Percentiles rank a stretch among this genome's conserved stretches.
Evolutionary conservation across 1,140 invertebrate genomes (phyloP).

Genomic region (Pachyrhynchus sulphureomaculatus): DNA sequence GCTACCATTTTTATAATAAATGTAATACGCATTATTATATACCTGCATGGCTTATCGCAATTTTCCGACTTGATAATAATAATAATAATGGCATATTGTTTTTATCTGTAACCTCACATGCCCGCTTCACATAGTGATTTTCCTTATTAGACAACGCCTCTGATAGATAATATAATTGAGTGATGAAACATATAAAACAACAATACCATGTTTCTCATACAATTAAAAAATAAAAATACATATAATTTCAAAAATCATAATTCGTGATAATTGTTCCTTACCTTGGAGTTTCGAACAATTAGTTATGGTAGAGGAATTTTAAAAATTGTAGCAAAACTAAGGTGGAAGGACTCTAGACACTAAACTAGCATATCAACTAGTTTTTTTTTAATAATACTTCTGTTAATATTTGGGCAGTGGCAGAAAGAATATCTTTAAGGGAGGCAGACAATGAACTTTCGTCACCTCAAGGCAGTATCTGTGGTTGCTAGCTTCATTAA

Average conservation of each 20-base stretch:
- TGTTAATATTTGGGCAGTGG: too few relatives aligned
- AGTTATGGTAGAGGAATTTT: constrained; percentile 8
- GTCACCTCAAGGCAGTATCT: too few relatives aligned
- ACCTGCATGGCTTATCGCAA: constrained; percentile 3
- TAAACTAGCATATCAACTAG: too few relatives aligned
- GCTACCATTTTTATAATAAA: too few relatives aligned
- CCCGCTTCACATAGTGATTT: constrained; percentile 8
- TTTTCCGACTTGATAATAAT: background rate
- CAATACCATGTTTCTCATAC: constrained; percentile 8
- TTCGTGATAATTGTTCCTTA: constrained; percentile 8
- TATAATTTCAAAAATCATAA: constrained; percentile 14
- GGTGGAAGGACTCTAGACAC: too few relatives aligned
- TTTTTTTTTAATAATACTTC: too few relatives aligned
- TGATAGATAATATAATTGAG: constrained; percentile 11
- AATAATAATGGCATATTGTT: constrained; percentile 4
- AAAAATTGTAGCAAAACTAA: constrained; percentile 10
- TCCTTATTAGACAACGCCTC: constrained; percentile 8
- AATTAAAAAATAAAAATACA: constrained; percentile 13
- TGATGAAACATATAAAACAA: constrained; percentile 10
- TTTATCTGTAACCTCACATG: constrained; percentile 1
- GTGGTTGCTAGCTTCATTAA: too few relatives aligned
- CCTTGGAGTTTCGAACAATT: constrained; percentile 7
- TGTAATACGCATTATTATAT: background rate
- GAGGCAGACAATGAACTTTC: too few relatives aligned
- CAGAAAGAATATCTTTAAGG: too few relatives aligned